Evolutionary conservation across 2,797 vertebrate species (phyloP), one percentile per base, ranked within the genome.

Genomic region (Myotis vivesi): DNA sequence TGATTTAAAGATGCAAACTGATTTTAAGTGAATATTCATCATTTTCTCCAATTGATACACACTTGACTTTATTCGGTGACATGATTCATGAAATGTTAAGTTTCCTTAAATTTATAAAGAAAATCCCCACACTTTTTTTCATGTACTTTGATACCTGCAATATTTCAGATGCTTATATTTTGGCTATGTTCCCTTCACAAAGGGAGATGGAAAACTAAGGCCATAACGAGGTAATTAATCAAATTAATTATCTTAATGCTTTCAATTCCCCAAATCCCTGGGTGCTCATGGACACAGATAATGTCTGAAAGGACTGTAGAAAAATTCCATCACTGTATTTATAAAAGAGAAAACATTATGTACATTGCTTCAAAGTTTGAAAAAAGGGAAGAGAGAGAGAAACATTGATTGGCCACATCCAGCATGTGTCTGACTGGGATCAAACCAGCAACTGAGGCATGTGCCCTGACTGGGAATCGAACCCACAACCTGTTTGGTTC

Each of bases 221-320:
- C 25, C 30, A 75, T 80, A 92, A 91, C 90, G 77, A 92, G 33
- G 68, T 73, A 94, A 95, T 81, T 92, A 95, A 96, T 92, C 49
- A 95, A 92, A 84, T 96, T 80, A 88, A 64, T 57, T 87, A 87
- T 59, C 49, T 69, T 57, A 86, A 85, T 90, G n/a, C 4, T 79
- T 86, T 83, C 46, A 87, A 77, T 75, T 95, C 59, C 59, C 55
- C 49, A 94, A 36, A 44, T 91, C 20, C 8, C 28, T 72, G 8
- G 72, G 6, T 57, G 19, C 62, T 92, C 12, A 1, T 38, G 44
- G 36, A 73, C 25, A 73, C 12, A 91, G 6, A 71, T 3, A 51
- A 33, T 28, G 20, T 51, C 62, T 59, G 25, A 36, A 82, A 91
- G 22, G 0, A 53, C 9, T 33, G 11, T 1, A 72, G 30, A 64